These are phyloP conservation scores for Eucera pruinosa DNA, from an alignment of 2,888 invertebrate genomes.

Conservation along the genomic window DNA sequence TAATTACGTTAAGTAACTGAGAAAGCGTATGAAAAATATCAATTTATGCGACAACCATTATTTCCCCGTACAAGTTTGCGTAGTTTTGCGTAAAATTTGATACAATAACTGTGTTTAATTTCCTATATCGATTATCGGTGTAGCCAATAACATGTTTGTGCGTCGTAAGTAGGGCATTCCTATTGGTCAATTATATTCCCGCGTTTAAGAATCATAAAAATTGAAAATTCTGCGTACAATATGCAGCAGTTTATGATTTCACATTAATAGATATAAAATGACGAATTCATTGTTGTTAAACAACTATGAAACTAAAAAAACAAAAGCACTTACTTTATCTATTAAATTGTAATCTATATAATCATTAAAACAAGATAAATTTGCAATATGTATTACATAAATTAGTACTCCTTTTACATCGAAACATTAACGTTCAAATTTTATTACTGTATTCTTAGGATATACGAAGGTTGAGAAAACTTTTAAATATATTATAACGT, in stretches of 20 bases:
- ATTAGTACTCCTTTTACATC: too few species aligned
- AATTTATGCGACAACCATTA: neutral
- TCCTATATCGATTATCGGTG: conserved; percentile 76
- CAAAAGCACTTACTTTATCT: too few species aligned
- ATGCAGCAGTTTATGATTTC: neutral
- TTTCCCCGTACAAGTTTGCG: neutral
- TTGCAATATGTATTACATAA: neutral
- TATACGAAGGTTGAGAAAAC: too few species aligned
- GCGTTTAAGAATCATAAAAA: conserved; percentile 50
- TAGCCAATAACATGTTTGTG: conserved; percentile 75
- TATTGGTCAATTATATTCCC: conserved; percentile 73
- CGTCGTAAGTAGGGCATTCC: conserved; percentile 74
- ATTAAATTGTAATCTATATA: too few species aligned
- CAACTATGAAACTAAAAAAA: too few species aligned
- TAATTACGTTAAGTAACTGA: neutral
- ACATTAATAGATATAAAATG: neutral
- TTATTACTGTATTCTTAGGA: too few species aligned
- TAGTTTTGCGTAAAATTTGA: neutral
- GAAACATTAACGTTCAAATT: too few species aligned
- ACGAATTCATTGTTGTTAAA: too few species aligned
- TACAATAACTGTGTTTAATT: conserved; percentile 43
- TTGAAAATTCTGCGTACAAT: neutral
- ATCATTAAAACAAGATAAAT: too few species aligned
- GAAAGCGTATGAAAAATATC: neutral
- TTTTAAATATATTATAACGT: neutral